These are phyloP conservation scores for Oxycera nigricornis DNA, from an alignment of 2,888 invertebrate genomes.

Conservation along the genomic window DNA sequence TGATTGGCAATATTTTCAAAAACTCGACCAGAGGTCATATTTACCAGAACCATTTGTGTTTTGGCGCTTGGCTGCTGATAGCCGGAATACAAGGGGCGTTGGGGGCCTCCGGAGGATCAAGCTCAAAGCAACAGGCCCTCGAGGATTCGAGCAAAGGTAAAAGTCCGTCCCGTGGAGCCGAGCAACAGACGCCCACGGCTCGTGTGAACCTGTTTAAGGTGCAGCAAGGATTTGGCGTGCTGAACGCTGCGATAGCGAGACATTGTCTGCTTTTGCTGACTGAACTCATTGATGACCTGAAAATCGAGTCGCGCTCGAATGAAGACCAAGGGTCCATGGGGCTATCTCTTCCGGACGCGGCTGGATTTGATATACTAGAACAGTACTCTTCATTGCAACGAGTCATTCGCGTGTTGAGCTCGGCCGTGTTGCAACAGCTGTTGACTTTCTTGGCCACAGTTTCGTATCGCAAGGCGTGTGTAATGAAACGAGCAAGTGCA, in stretches of 20 bases:
- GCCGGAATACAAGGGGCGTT: slow-evolving; percentile 86
- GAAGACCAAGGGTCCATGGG: slow-evolving; percentile 48
- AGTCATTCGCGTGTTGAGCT: slow-evolving; percentile 63
- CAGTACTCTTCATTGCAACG: slow-evolving; percentile 62
- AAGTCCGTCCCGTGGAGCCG: slow-evolving; percentile 61
- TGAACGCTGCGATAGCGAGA: slow-evolving; percentile 87
- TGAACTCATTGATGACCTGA: slow-evolving; percentile 60
- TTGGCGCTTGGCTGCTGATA: slow-evolving; percentile 87
- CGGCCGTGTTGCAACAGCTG: slow-evolving; percentile 67
- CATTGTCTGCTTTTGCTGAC: slow-evolving; percentile 76
- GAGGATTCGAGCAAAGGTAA: slow-evolving; percentile 58
- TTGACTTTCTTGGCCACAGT: slow-evolving; percentile 88
- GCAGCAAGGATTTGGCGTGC: slow-evolving; percentile 84
- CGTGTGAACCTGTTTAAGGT: slow-evolving; percentile 76
- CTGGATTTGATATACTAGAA: slow-evolving; percentile 61
- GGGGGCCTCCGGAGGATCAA: slow-evolving; percentile 70
- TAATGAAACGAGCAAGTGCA: slow-evolving; percentile 78
- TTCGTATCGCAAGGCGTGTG: slow-evolving; percentile 89
- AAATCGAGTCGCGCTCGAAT: slow-evolving; percentile 59
- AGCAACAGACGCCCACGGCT: slow-evolving; percentile 63
- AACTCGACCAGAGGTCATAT: slow-evolving; percentile 85
- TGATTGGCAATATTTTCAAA: slow-evolving; percentile 80
- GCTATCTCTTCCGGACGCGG: slow-evolving; percentile 54
- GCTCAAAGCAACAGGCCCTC: slow-evolving; percentile 58
- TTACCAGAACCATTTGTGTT: slow-evolving; percentile 87